Base-by-base conservation (phyloP, 2,888 invertebrate genomes). In the Cancer borealis region DNA sequence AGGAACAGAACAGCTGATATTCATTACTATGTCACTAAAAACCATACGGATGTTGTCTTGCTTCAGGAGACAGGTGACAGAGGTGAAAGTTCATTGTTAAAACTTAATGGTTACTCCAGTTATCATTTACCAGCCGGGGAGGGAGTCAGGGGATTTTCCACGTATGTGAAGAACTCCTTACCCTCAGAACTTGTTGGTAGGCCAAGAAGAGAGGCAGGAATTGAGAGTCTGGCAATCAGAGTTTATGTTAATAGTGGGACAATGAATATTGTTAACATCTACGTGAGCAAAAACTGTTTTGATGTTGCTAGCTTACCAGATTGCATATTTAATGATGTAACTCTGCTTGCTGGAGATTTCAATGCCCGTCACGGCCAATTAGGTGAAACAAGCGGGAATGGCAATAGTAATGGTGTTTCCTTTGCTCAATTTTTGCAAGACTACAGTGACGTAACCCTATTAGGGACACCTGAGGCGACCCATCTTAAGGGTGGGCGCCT, bases 11-110 rank as follows among this genome's bases (percentile, higher is more conserved):
- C n/a, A n/a, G n/a, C n/a, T 54, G 54, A 54, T 54, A 54, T 54
- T 8, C 54, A 54, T 12, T 54, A 54, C 12, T 54, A 54, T 54
- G 54, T 54, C 54, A 5, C 5, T 54, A 54, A 54, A 12, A 5
- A 54, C 12, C 8, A 54, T 12, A 54, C 12, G 5, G 79, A 79
- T 84, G 30, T 5, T 17, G 8, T 79, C 6, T n/a, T 79, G 5
- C 79, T 79, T 79, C 79, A 79, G 79, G 79, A 79, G 79, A 79
- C 79, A 12, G 79, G 79, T 8, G 79, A 79, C 26, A 79, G 79
- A n/a, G 21, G 21, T 79, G 79, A n/a, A 12, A 12, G 54, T n/a
- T n/a, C n/a, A 54, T 54, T 54, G 54, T 12, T 54, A 12, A 54
- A 54, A 12, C 54, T 54, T 12, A 79, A 79, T 6, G 79, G 79